A percentile compares a stretch with the other conserved stretches of the same genome.
phyloP scores from a whole-genome alignment of 2,888 invertebrate species.

The Leuctra nigra region DNA sequence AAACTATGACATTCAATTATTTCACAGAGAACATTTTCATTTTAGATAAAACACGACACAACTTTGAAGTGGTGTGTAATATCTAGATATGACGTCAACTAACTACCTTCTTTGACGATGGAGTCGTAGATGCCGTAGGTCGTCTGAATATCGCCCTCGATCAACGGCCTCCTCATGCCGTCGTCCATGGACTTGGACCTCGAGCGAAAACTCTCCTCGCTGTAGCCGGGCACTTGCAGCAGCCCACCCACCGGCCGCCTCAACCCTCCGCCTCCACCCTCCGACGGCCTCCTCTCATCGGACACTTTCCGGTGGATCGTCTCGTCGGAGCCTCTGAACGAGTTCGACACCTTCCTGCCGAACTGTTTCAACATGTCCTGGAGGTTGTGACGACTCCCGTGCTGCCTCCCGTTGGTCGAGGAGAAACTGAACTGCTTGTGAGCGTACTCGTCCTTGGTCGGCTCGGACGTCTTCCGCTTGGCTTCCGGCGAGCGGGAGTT shows the following conservation, averaged over 20 bases:
- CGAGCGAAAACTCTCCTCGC: conserved; percentile 58
- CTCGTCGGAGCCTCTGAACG: conserved; percentile 13
- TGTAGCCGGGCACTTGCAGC: conserved; percentile 45
- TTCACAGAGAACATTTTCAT: too few relatives aligned
- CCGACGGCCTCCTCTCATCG: too few relatives aligned
- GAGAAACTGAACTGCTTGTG: conserved; percentile 25
- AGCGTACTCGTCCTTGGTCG: conserved; percentile 9
- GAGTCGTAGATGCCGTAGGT: conserved; percentile 76
- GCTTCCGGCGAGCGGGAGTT: conserved; percentile 8
- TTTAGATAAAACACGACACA: too few relatives aligned
- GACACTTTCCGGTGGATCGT: conserved; percentile 12
- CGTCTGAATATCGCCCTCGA: conserved; percentile 66
- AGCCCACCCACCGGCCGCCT: conserved; percentile 15
- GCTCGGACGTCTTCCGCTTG: conserved; percentile 13
- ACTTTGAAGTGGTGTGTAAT: too few relatives aligned
- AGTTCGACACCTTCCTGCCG: conserved; percentile 6
- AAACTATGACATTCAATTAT: too few relatives aligned
- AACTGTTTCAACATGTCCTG: conserved; percentile 14
- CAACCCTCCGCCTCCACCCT: conserved; percentile 3
- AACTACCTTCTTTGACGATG: conserved; percentile 67
- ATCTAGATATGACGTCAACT: too few relatives aligned
- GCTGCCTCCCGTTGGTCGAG: conserved; percentile 27
- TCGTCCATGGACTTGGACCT: conserved; percentile 74
- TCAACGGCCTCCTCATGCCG: conserved; percentile 43
- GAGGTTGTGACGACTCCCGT: conserved; percentile 7